Conservation (phyloP, 2,888 invertebrate species). For the Yponomeuta malinellus region DNA sequence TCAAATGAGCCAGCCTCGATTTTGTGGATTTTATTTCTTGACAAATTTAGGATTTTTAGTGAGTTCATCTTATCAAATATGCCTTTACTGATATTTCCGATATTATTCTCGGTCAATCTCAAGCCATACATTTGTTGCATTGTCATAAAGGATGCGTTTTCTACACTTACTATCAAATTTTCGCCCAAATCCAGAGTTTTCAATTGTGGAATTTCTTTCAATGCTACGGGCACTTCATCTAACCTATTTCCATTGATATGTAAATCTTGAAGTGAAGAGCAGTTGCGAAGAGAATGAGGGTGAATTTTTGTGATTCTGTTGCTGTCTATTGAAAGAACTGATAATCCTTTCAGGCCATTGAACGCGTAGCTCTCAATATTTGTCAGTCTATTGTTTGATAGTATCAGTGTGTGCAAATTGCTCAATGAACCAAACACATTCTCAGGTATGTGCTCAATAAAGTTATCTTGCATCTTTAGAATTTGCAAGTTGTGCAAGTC, state of each 20-base stretch:
- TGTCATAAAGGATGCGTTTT: slow-evolving; percentile 86
- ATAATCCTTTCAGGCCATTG: slow-evolving; percentile 84
- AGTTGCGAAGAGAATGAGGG: slow-evolving; percentile 84
- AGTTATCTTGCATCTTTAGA: slow-evolving; percentile 86
- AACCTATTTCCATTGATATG: slow-evolving; percentile 89
- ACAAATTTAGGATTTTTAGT: slow-evolving; percentile 88
- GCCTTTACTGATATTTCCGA: slow-evolving; percentile 85
- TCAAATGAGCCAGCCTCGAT: slow-evolving; percentile 88
- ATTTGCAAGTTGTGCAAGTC: slow-evolving; percentile 88
- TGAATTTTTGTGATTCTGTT: slow-evolving; percentile 86
- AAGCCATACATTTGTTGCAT: slow-evolving; percentile 88
- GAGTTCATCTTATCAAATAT: slow-evolving; percentile 86
- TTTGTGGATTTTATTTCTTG: slow-evolving; percentile 87
- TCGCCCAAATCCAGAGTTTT: slow-evolving; percentile 89
- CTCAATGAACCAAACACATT: slow-evolving; percentile 85
- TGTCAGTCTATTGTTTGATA: slow-evolving; percentile 87
- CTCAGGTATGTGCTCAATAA: slow-evolving; percentile 84
- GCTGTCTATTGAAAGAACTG: slow-evolving; percentile 86
- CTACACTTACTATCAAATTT: slow-evolving; percentile 87
- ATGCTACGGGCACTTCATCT: slow-evolving; percentile 82
- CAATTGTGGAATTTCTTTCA: slow-evolving; percentile 83
- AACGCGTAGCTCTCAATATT: slow-evolving; percentile 85
- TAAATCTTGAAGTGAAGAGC: slow-evolving; percentile 86
- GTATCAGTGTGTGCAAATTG: slow-evolving; percentile 86
- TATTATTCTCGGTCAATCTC: slow-evolving; percentile 89